Conservation (phyloP, 2,888 invertebrate genomes). For the Apeira syringaria region DNA sequence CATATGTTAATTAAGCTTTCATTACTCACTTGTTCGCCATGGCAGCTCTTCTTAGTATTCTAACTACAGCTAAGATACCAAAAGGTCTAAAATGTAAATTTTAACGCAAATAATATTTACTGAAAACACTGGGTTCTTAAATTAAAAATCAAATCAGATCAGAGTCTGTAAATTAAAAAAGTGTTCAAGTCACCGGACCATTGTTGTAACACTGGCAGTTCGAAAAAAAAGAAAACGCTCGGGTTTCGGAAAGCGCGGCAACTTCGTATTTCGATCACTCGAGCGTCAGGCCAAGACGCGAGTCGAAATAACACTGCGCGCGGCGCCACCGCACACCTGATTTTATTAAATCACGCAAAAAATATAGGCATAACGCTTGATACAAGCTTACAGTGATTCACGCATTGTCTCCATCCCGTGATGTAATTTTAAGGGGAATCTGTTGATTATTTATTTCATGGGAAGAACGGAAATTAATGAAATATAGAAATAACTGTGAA, state of each 20-base stretch:
- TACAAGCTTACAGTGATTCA: too few relatives aligned
- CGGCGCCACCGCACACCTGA: constrained; percentile 27
- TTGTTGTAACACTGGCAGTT: constrained; percentile 39
- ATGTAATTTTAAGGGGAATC: background rate
- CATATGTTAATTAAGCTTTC: constrained; percentile 37
- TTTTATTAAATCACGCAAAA: constrained; percentile 25
- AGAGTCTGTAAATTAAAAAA: constrained; percentile 1
- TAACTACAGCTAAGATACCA: constrained; percentile 37
- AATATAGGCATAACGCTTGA: constrained; percentile 12
- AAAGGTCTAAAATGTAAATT: constrained; percentile 41
- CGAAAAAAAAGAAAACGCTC: constrained; percentile 15
- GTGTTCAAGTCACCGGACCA: constrained; percentile 37
- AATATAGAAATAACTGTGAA: too few relatives aligned
- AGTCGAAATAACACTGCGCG: constrained; percentile 48
- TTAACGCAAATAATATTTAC: constrained; percentile 11
- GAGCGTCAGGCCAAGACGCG: constrained; percentile 43
- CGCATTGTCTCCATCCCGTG: background rate
- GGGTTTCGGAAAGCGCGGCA: constrained; percentile 47
- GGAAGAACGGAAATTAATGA: too few relatives aligned
- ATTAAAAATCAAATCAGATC: constrained; percentile 1
- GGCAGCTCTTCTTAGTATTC: constrained; percentile 40
- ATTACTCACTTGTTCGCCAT: constrained; percentile 55
- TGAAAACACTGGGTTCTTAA: background rate
- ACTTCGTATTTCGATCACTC: constrained; percentile 44
- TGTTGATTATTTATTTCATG: background rate